A percentile compares a stretch with the other conserved stretches of the same genome.
Evolutionary conservation across 1,140 invertebrate species (phyloP).

Genomic region (Cydia amplana): DNA sequence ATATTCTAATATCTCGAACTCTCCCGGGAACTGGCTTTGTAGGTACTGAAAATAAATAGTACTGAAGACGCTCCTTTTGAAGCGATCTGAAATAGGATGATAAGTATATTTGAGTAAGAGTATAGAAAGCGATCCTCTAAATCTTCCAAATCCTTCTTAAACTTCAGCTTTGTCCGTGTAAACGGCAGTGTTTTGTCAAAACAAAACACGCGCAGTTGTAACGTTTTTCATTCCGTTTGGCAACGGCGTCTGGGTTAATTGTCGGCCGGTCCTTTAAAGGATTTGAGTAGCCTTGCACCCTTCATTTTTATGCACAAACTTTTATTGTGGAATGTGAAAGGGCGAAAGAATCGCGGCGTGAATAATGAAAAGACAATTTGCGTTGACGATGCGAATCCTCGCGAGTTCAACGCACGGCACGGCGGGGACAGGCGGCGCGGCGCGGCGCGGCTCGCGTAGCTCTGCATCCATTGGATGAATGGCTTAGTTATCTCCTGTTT

Average conservation of each 20-base stretch:
- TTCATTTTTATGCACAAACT: constrained; percentile 44
- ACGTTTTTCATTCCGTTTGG: constrained; percentile 26
- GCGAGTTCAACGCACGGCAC: constrained; percentile 57
- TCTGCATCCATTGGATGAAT: constrained; percentile 34
- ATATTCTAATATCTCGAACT: background rate
- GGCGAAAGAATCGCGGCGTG: constrained; percentile 60
- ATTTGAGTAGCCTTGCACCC: constrained; percentile 31
- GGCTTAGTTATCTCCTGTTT: too few species aligned
- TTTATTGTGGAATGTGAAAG: constrained; percentile 56
- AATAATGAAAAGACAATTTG: constrained; percentile 69
- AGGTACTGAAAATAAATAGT: background rate
- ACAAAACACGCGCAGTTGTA: constrained; percentile 11
- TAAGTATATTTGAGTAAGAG: background rate
- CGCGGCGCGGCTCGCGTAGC: constrained; percentile 19
- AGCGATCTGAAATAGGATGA: background rate
- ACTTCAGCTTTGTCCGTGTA: background rate
- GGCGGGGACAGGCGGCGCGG: constrained; percentile 41
- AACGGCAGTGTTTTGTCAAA: constrained; percentile 23
- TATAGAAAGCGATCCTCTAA: background rate
- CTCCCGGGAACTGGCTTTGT: background rate
- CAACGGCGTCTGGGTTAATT: constrained; percentile 7
- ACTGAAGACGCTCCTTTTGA: background rate
- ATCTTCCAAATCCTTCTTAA: constrained; percentile 10
- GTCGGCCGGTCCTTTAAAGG: background rate
- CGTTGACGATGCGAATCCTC: constrained; percentile 57